Evolutionary conservation across 2,113 vertebrate genomes (phyloP).

Genomic region (Siniperca chuatsi): DNA sequence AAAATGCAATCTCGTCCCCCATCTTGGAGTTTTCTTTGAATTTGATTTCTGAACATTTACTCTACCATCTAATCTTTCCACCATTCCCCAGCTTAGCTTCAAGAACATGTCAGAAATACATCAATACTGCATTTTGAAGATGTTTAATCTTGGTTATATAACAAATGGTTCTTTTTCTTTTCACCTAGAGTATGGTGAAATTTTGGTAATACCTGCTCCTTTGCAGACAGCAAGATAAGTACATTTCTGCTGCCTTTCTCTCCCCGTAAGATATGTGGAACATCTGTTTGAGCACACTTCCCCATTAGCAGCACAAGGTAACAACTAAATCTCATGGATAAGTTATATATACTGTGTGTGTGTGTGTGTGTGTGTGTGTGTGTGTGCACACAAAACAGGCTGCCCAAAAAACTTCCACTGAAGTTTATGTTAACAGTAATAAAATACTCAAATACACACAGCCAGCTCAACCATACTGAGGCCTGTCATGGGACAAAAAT

Average conservation of each 20-base stretch:
- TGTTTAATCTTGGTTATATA: slow-evolving; percentile 33
- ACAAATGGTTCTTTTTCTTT: neutral
- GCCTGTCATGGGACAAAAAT: slow-evolving; percentile 15
- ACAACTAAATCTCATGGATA: slow-evolving; percentile 44
- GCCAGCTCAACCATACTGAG: neutral
- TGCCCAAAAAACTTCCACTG: slow-evolving; percentile 11
- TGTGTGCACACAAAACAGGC: slow-evolving; percentile 45
- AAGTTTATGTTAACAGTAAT: slow-evolving; percentile 29
- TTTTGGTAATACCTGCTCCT: slow-evolving; percentile 15
- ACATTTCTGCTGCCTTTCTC: neutral
- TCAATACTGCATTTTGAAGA: slow-evolving; percentile 11
- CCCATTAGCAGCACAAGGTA: slow-evolving; percentile 53
- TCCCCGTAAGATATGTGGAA: slow-evolving; percentile 34
- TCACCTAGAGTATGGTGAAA: neutral
- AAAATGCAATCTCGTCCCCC: slow-evolving; percentile 22
- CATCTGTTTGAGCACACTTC: slow-evolving; percentile 65
- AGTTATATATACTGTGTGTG: slow-evolving; percentile 6
- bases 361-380: slow-evolving; percentile 32
- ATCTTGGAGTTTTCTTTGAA: slow-evolving; percentile 42
- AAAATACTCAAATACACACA: slow-evolving; percentile 13
- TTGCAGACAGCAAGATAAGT: slow-evolving; percentile 32
- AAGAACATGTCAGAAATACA: slow-evolving; percentile 20
- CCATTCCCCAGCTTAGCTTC: slow-evolving; percentile 29
- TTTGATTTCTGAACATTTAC: slow-evolving; percentile 37
- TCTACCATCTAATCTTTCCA: slow-evolving; percentile 41